These are phyloP conservation scores for Poecilia gillii DNA, from an alignment of 2,797 vertebrate species.

Conservation along the genomic window DNA sequence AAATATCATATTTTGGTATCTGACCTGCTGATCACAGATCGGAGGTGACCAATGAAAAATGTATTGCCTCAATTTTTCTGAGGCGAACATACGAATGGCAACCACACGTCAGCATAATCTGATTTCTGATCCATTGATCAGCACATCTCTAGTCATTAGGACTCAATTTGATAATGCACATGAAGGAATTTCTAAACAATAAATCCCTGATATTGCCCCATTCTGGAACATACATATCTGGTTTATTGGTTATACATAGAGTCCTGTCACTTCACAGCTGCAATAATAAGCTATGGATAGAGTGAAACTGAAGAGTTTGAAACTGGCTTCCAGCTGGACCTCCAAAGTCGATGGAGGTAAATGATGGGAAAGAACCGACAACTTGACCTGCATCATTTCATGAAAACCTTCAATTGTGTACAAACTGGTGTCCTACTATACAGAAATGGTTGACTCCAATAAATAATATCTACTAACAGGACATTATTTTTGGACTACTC, in stretches of 20 bases:
- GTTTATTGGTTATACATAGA: background rate
- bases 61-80: no score
- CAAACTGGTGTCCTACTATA: background rate
- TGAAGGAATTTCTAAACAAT: background rate
- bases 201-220: background rate
- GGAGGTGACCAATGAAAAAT: background rate
- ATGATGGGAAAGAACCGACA: slow-evolving; percentile 38
- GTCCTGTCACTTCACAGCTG: slow-evolving; percentile 6
- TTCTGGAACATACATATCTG: background rate
- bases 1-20: background rate
- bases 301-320: slow-evolving; percentile 5
- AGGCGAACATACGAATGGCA: accelerated
- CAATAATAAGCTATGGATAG: slow-evolving; percentile 28
- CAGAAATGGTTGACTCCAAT: background rate
- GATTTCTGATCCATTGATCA: background rate
- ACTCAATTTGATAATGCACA: background rate
- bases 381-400: background rate
- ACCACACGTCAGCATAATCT: background rate
- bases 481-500: background rate
- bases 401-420: background rate
- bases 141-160: background rate
- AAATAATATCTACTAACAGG: background rate
- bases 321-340: slow-evolving; percentile 43
- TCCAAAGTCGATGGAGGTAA: slow-evolving; percentile 36
- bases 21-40: background rate